Base-by-base conservation (phyloP, 1,140 invertebrate species). In the Drosophila grimshawi region DNA sequence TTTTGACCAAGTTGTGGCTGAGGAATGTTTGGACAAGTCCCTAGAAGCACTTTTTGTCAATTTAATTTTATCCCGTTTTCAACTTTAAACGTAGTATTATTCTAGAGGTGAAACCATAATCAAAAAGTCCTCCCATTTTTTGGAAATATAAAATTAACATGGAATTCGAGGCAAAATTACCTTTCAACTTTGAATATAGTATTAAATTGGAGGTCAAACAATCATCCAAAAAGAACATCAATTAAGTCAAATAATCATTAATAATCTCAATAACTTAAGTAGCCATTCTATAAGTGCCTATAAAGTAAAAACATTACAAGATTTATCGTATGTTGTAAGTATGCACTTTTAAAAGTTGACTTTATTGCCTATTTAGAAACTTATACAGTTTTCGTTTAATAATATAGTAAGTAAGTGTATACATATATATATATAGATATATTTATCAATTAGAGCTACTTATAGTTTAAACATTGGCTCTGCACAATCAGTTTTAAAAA, bases 381-480 rank as follows among this genome's bases (percentile, higher is more conserved):
- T 68, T 82, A 73, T 37, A 75, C 71, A 82, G 65, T 69, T 80
- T 66, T 53, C 41, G 19, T 27, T 51, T 53, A 33, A 33, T 8
- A 55, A 49, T 45, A 19, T 57, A 43, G 39, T 43, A 43, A 41
- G n/a, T n/a, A n/a, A n/a, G 39, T 43, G 39, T 43, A 43, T 52
- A 30, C 48, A 43, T 65, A 64, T 19, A 32, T 55, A 19, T 74
- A 53, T 85, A 59, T 79, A 65, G 68, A 69, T 71, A 60, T 73
- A 57, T 60, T 41, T 71, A 69, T 86, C 57, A 86, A 71, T 81
- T 83, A 88, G 69, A 72, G 68, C 83, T 88, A 88, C 85, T 88
- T 89, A 86, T 51, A 83, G 53, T 61, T 83, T 83, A 89, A 83
- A 89, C 80, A 89, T 83, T 86, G 60, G 80, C 83, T 81, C 71